Base-by-base conservation (phyloP, 37 sponge, comb jelly and placozoan species). In the Petrosia ficiformis region DNA sequence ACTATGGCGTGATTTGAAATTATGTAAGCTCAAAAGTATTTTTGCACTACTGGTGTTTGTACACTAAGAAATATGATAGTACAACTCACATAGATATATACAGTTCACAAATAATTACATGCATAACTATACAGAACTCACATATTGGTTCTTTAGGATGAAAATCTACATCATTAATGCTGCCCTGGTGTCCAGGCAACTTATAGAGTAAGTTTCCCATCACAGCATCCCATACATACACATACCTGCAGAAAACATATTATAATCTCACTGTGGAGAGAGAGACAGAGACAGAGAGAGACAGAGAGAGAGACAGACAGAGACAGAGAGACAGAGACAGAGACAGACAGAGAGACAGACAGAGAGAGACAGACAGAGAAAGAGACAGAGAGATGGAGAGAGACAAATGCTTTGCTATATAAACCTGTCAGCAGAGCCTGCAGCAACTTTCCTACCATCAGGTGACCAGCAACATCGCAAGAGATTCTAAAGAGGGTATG, bases 81-180 rank as follows among this genome's bases (percentile, higher is more conserved):
- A n/a, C n/a, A n/a, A n/a, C n/a, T n/a, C n/a, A n/a, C n/a, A n/a
- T n/a, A n/a, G n/a, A n/a, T n/a, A n/a, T n/a, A n/a, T n/a, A n/a
- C n/a, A n/a, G n/a, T n/a, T n/a, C n/a, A n/a, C n/a, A n/a, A n/a
- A n/a, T n/a, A n/a, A n/a, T n/a, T n/a, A n/a, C n/a, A n/a, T n/a
- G n/a, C n/a, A n/a, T n/a, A n/a, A 19, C 16, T 30, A 44, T 44
- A 31, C 28, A 11, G 11, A 25, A 74, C 91, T 90, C 61, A 94
- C 94, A 61, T 32, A 98, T 95, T 19, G 99, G 99, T 44, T 98
- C 96, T 0, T 89, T 84, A 36, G 99, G 99, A 36, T 98, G 99
- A 44, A 95, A 98, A 42, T 95, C 83, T 24, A 98, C 96, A 70
- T 95, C 99, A 71, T 98, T 98, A 21, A 98, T 86, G 34, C 93